Conservation (phyloP, 2,113 vertebrate genomes). For the Pseudorhombus dupliciocellatus region DNA sequence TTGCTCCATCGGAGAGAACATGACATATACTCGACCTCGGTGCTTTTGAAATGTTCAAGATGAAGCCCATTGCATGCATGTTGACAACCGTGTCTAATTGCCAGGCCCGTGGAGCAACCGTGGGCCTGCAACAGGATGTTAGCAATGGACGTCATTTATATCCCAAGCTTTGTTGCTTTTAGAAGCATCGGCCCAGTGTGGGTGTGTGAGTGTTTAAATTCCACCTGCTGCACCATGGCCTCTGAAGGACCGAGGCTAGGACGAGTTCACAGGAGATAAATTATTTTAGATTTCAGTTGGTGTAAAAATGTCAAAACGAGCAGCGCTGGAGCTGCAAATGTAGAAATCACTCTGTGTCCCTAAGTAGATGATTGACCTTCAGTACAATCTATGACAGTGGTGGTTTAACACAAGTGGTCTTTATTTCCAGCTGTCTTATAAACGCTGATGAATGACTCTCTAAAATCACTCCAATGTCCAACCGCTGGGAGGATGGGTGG, state of each 20-base stretch:
- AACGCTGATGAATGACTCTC: slow-evolving; percentile 78
- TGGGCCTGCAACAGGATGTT: not conserved
- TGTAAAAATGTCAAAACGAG: slow-evolving; percentile 66
- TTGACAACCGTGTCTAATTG: slow-evolving; percentile 63
- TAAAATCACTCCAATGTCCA: slow-evolving; percentile 73
- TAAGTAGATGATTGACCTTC: slow-evolving; percentile 78
- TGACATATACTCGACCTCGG: slow-evolving; percentile 50
- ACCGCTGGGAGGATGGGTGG: slow-evolving; percentile 21
- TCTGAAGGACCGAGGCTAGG: not conserved
- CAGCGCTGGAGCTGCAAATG: slow-evolving; percentile 52
- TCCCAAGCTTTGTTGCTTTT: not conserved
- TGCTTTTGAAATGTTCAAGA: slow-evolving; percentile 56
- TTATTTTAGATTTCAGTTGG: slow-evolving; percentile 54
- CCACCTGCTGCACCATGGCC: slow-evolving; percentile 27
- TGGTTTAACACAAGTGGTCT: slow-evolving; percentile 77
- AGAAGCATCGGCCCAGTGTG: not conserved
- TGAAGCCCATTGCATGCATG: slow-evolving; percentile 13
- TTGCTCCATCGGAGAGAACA: slow-evolving; percentile 55
- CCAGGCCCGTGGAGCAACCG: not conserved
- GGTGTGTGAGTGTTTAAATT: not conserved
- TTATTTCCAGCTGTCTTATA: slow-evolving; percentile 77
- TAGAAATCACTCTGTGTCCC: slow-evolving; percentile 69
- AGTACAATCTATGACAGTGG: slow-evolving; percentile 72
- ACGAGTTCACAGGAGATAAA: slow-evolving; percentile 44
- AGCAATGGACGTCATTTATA: not conserved